Conservation (phyloP, 2,888 invertebrate species). For the Bimastos eiseni region DNA sequence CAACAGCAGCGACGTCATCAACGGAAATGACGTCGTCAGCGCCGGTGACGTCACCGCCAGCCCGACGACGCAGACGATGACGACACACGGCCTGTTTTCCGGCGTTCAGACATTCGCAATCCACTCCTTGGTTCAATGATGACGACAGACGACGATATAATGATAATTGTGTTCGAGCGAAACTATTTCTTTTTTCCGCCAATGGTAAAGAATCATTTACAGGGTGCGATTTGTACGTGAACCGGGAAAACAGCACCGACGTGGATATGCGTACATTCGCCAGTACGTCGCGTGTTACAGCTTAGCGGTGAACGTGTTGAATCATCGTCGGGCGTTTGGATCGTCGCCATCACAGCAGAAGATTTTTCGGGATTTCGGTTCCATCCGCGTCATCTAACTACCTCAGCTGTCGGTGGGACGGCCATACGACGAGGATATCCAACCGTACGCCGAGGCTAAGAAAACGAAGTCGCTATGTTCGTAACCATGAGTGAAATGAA, state of each 20-base stretch:
- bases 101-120: slow-evolving; percentile 21
- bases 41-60: neutral
- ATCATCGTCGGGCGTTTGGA: neutral
- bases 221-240: neutral
- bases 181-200: neutral
- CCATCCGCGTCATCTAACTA: neutral
- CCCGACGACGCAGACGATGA: neutral
- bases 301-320: neutral
- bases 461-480: neutral
- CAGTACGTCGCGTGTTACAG: neutral
- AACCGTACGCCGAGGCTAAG: neutral
- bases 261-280: neutral
- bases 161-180: too few relatives aligned
- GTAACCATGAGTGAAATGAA: too few relatives aligned
- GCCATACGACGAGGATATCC: neutral
- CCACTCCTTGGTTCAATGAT: neutral
- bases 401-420: neutral
- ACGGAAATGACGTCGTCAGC: slow-evolving; percentile 27
- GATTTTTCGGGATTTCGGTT: neutral
- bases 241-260: neutral
- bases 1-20: slow-evolving; percentile 21
- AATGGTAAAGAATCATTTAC: neutral
- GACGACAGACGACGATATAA: neutral
- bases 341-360: too few relatives aligned
- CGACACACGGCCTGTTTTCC: neutral